Conservation (phyloP, 2,888 invertebrate genomes). For the Ischnura elegans region DNA sequence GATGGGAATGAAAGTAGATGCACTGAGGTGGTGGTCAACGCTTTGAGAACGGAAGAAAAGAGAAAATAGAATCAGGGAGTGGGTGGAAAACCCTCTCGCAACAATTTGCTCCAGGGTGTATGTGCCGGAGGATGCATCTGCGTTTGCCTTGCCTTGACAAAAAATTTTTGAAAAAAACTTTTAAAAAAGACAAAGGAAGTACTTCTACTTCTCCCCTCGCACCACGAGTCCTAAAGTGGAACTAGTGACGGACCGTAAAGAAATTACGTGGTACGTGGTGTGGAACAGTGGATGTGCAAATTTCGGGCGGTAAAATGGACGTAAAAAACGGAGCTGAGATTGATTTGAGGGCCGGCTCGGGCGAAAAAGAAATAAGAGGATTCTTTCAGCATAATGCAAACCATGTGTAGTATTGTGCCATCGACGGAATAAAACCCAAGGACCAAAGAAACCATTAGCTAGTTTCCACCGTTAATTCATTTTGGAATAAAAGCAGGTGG, state of each 20-base stretch:
- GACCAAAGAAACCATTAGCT: too few species aligned
- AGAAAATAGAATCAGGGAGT: too few species aligned
- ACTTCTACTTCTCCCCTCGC: too few species aligned
- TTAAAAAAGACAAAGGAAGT: background rate
- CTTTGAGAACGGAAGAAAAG: too few species aligned
- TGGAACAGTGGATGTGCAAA: background rate
- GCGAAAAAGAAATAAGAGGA: background rate
- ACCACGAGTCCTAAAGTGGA: background rate
- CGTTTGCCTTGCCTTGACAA: background rate
- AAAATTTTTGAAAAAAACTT: background rate
- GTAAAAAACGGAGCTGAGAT: background rate
- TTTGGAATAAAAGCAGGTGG: too few species aligned
- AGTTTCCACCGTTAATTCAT: too few species aligned
- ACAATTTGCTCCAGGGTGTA: background rate
- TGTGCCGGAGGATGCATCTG: background rate
- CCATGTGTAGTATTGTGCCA: background rate
- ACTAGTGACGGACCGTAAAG: background rate
- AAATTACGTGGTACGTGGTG: conserved; percentile 1
- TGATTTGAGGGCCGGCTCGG: background rate
- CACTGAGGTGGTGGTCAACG: too few species aligned
- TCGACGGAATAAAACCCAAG: too few species aligned
- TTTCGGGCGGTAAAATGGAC: background rate
- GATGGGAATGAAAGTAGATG: too few species aligned
- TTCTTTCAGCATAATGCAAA: background rate
- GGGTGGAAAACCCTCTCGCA: background rate